phyloP scores from a whole-genome alignment of 1,140 invertebrate genomes.

The Drosophila sulfurigaster region DNA sequence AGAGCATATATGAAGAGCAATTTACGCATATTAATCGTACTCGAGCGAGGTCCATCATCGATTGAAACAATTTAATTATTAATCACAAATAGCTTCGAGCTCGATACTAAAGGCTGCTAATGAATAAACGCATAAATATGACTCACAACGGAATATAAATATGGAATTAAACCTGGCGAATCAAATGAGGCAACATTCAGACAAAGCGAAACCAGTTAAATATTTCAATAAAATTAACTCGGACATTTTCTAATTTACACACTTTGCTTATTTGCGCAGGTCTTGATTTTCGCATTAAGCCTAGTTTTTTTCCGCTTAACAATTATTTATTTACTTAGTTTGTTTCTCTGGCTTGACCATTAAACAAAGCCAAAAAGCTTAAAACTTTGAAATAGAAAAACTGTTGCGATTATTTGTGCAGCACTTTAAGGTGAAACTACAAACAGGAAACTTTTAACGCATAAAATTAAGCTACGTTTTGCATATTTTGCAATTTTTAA shows the following conservation, averaged over 20 bases:
- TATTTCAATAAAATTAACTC: constrained; percentile 60
- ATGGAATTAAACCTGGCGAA: not conserved
- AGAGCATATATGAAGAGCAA: not conserved
- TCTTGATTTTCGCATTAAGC: constrained; percentile 35
- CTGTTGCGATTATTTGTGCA: constrained; percentile 52
- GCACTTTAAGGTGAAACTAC: constrained; percentile 48
- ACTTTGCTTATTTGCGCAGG: constrained; percentile 53
- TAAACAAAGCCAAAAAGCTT: constrained; percentile 4
- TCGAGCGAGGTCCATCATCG: not conserved
- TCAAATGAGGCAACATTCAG: constrained; percentile 7
- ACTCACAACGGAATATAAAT: constrained; percentile 8
- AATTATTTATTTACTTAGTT: constrained; percentile 60
- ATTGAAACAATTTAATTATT: constrained; percentile 62
- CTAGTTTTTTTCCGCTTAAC: not conserved
- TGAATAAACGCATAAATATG: constrained; percentile 43
- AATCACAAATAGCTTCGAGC: constrained; percentile 46
- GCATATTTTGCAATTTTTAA: constrained; percentile 7
- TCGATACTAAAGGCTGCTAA: constrained; percentile 19
- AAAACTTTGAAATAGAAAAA: constrained; percentile 15
- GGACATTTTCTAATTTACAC: constrained; percentile 15
- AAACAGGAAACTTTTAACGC: constrained; percentile 6
- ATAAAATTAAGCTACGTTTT: constrained; percentile 19
- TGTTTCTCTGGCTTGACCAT: constrained; percentile 24
- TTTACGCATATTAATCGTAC: not conserved
- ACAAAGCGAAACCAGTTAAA: constrained; percentile 8